Conservation (phyloP, 92 coral and sea anemone species). For the Galaxea fascicularis region DNA sequence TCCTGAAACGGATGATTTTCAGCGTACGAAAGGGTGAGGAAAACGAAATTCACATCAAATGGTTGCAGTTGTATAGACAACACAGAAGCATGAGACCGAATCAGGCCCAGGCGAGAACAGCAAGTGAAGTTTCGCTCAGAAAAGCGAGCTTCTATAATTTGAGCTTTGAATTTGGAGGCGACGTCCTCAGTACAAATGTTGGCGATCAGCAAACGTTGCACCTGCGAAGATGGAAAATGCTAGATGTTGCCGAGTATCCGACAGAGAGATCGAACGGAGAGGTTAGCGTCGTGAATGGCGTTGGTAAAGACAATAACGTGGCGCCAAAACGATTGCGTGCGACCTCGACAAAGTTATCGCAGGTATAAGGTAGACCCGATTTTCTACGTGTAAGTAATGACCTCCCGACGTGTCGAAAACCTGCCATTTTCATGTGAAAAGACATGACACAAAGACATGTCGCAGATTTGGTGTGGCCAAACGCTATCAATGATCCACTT, state of each 20-base stretch:
- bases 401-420: no score
- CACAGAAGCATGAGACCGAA: conserved; percentile 33
- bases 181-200: neutral
- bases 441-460: no score
- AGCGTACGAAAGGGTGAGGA: conserved; percentile 58
- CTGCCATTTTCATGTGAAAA: no score
- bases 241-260: neutral
- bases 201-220: neutral
- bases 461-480: no score
- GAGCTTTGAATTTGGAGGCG: conserved; percentile 21
- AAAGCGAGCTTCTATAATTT: conserved; percentile 42
- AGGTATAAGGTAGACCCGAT: neutral
- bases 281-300: neutral
- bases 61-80: conserved; percentile 34
- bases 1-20: conserved; percentile 52
- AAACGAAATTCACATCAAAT: conserved; percentile 29
- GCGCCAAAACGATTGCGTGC: neutral
- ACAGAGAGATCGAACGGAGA: neutral
- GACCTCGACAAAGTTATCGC: neutral
- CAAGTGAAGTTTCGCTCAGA: conserved; percentile 6
- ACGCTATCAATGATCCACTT: no score
- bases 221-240: conserved; percentile 7
- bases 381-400: no score
- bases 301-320: neutral
- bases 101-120: neutral